Evolutionary conservation across 35 echinoderm and acorn worm species (phyloP), one percentile per base, ranked within the genome.

Genomic region (Chiridota heheva): DNA sequence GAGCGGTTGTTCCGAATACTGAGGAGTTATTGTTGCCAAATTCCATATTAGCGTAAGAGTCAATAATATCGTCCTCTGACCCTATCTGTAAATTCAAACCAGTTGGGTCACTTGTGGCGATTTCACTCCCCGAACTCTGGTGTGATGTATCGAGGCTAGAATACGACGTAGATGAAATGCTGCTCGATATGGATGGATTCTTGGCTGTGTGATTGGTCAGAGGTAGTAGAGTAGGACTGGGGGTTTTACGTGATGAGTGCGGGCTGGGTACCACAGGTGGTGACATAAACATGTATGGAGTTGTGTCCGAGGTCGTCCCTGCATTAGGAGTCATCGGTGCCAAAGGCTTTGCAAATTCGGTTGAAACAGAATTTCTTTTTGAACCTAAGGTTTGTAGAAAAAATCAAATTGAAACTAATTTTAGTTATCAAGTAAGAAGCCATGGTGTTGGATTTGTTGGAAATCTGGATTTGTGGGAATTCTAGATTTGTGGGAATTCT

Each of bases 31-130:
- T n/a, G n/a, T n/a, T n/a, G n/a, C 73, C 61, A 63, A 93, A 93
- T 48, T 87, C 90, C 49, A 93, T 86, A 39, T 86, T 86, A 25
- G 77, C 70, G 33, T 92, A 92, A 0, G 84, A 88, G 53, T 92
- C 90, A 5, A 63, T 33, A 22, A 81, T 41, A 33, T 44, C 18
- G 77, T 43, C 31, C 59, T 24, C 77, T 80, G 51, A 67, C 58
- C 38, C 10, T 58, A 32, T 17, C 73, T 36, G 1, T 49, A 32
- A 2, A 39, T 34, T 35, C 53, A 25, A 2, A 47, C 2, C 10
- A 16, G 29, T 3, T 72, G 37, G 24, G 2, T 18, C 0, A 44
- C 18, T 6, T 46, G 20, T 46, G 2, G 69, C 32, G 6, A 2
- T 16, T n/a, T 18, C 36, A 1, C 49, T 30, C 6, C 37, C 37